Evolutionary conservation across 2,888 invertebrate genomes (phyloP).

Genomic region (Enchytraeus crypticus): DNA sequence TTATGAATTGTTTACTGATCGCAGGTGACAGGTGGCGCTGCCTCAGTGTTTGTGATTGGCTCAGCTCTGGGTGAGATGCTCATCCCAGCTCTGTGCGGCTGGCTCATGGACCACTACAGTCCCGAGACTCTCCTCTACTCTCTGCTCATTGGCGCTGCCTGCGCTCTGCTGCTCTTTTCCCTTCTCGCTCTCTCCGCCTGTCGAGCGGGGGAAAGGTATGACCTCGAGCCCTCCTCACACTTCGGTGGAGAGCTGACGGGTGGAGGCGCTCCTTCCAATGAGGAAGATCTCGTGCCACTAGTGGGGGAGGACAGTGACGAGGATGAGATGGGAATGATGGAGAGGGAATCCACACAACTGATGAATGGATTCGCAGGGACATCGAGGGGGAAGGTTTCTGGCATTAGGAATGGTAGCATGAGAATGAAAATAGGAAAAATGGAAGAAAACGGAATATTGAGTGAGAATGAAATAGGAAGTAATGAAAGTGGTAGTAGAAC

Average conservation of each 20-base stretch:
- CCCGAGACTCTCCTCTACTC: conserved; percentile 47
- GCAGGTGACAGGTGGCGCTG: conserved; percentile 48
- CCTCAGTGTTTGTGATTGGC: conserved; percentile 49
- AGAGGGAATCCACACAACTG: too few relatives aligned
- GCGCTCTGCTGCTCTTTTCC: conserved; percentile 37
- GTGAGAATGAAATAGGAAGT: too few relatives aligned
- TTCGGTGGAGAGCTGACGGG: not conserved
- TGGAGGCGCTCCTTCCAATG: not conserved
- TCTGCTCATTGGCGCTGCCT: conserved; percentile 34
- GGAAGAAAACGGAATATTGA: too few relatives aligned
- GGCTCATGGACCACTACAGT: conserved; percentile 39
- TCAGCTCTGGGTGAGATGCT: conserved; percentile 50
- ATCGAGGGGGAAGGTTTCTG: too few relatives aligned
- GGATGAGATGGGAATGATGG: not conserved
- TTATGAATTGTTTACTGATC: too few relatives aligned
- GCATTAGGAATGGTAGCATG: too few relatives aligned
- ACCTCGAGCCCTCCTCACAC: not conserved
- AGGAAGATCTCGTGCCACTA: not conserved
- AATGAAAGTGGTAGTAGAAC: too few relatives aligned
- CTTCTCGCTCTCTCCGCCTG: conserved; percentile 41
- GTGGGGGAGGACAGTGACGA: not conserved
- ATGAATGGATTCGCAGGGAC: too few relatives aligned
- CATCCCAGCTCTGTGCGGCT: conserved; percentile 45
- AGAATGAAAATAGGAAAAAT: too few relatives aligned
- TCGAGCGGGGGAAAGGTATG: conserved; percentile 1